These are phyloP conservation scores for Diplodus sargus DNA, from an alignment of 2,797 vertebrate genomes.

Conservation along the genomic window DNA sequence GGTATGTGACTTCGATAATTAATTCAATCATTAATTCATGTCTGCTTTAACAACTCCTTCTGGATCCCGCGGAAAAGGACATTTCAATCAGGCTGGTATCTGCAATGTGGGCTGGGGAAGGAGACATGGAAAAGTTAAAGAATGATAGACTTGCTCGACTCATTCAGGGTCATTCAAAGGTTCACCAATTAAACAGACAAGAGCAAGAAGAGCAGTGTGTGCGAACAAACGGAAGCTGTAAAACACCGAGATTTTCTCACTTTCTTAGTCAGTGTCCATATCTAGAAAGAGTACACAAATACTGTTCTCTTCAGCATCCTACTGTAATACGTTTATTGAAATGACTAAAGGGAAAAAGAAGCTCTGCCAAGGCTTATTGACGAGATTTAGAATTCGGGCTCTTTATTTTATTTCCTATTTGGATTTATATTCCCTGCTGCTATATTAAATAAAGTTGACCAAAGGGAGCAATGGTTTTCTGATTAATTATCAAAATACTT, in stretches of 20 bases:
- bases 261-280: constrained; percentile 8
- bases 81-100: constrained; percentile 82
- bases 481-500: not conserved
- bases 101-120: constrained; percentile 39
- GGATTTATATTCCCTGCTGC: constrained; percentile 11
- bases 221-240: constrained; percentile 28
- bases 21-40: constrained; percentile 89
- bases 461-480: not conserved
- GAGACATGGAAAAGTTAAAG: constrained; percentile 63
- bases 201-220: constrained; percentile 25
- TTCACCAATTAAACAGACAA: constrained; percentile 57
- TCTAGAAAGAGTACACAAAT: constrained; percentile 36
- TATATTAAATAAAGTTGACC: not conserved
- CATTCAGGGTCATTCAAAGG: constrained; percentile 71
- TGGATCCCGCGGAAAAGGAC: constrained; percentile 78
- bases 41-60: constrained; percentile 88
- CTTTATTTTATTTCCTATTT: not conserved
- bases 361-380: too few species aligned
- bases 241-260: not conserved
- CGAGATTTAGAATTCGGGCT: not conserved
- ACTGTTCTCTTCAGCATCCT: constrained; percentile 10
- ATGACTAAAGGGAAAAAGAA: constrained; percentile 3
- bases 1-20: constrained; percentile 89
- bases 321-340: not conserved
- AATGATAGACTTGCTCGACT: constrained; percentile 56